Base-by-base conservation (phyloP, 2,113 vertebrate species). In the Echinops telfairi region DNA sequence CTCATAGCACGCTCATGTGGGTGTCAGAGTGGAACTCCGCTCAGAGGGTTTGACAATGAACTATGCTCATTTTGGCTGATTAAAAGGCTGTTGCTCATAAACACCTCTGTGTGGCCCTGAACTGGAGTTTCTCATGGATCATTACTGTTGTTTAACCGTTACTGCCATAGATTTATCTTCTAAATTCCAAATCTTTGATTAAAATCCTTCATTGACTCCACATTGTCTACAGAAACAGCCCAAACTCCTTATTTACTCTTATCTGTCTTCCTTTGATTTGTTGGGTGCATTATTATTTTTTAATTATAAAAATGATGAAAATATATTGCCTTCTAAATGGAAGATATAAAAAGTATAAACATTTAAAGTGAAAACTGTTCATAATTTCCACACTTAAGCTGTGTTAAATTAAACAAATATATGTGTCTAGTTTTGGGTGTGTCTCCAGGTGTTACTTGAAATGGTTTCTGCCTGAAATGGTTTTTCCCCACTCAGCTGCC, bases 281-380 rank as follows among this genome's bases (percentile, higher is more conserved):
- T 82, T 36, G 20, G 86, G 76, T 31, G 71, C 10, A 53, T 53
- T 71, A 4, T 57, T 40, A 40, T 92, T 83, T 70, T 60, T 60
- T 60, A 60, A 83, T 25, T 29, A 79, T 53, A 62, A 10, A 47
- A 73, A 57, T 15, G 33, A 62, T 75, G 16, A 64, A 73, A 31
- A 9, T n/a, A 68, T 58, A 58, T 25, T 10, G 22, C 3, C 0
- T 40, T n/a, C 8, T 15, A 31, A 33, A 64, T 88, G 79, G 68
- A 87, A 78, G 78, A 43, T 64, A 84, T 2, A 6, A 47, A 88
- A 38, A 53, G 57, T 29, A 40, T 43, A 79, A 66, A 88, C 27
- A 47, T 83, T 58, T 22, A 84, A 93, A 79, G 70, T 53, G 83
- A 79, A 93, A 93, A 62, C 47, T 53, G 9, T 53, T 2, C 47